Conservation (phyloP, 2,888 invertebrate genomes). For the Gandaritis pyraliata region DNA sequence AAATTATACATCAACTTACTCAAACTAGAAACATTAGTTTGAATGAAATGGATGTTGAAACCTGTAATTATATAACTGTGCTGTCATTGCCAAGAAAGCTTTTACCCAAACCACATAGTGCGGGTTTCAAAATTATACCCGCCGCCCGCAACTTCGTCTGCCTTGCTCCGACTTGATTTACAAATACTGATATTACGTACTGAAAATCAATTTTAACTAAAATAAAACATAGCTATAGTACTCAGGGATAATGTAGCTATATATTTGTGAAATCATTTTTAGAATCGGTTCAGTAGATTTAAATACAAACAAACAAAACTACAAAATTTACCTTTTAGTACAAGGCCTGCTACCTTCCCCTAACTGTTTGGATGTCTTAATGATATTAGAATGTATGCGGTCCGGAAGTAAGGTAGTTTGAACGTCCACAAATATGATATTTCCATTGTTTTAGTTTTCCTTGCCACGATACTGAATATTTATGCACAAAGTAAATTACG, state of each 20-base stretch:
- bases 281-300: too few species aligned
- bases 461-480: conserved; percentile 16
- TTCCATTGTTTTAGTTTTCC: conserved; percentile 31
- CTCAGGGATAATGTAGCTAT: too few species aligned
- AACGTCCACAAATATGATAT: conserved; percentile 40
- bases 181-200: too few species aligned
- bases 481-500: too few species aligned
- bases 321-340: conserved; percentile 19
- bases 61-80: conserved; percentile 36
- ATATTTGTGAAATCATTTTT: too few species aligned
- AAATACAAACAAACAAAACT: too few species aligned
- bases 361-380: conserved; percentile 74
- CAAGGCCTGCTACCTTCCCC: conserved; percentile 66
- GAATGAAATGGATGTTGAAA: conserved; percentile 23
- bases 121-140: conserved; percentile 49
- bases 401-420: conserved; percentile 64
- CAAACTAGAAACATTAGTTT: conserved; percentile 21
- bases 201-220: too few species aligned
- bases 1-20: background rate
- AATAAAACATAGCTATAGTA: too few species aligned
- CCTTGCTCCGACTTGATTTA: too few species aligned
- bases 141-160: too few species aligned
- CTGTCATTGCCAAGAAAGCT: conserved; percentile 49
- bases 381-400: conserved; percentile 76
- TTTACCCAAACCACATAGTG: conserved; percentile 62